Evolutionary conservation across 1,140 invertebrate genomes (phyloP).

Genomic region (Cydia splendana): DNA sequence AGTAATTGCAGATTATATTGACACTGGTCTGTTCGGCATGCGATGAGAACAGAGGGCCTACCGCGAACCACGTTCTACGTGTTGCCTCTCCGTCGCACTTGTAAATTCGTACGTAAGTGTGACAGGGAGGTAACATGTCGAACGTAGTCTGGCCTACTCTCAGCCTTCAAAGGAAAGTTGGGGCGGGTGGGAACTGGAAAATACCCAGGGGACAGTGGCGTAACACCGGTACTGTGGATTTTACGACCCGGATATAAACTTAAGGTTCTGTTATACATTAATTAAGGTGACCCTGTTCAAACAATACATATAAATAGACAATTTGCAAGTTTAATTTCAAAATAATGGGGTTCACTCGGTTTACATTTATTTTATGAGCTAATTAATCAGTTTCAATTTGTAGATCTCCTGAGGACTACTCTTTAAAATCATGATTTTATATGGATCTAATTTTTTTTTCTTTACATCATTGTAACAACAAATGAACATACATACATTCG

Average conservation of each 20-base stretch:
- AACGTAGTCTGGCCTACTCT: no score
- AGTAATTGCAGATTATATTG: neutral
- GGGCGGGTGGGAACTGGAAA: constrained; percentile 1
- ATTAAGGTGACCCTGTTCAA: neutral
- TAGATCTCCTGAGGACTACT: neutral
- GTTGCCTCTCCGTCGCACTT: no score
- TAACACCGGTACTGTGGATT: constrained; percentile 8
- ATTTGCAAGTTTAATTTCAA: neutral
- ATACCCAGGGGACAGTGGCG: constrained; percentile 20
- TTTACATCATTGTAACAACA: no score
- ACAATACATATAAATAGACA: neutral
- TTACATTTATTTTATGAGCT: neutral
- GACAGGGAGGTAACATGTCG: no score
- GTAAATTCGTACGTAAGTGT: no score
- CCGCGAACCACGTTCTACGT: no score
- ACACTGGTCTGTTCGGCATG: neutral
- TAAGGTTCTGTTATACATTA: constrained; percentile 18
- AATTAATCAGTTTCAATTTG: neutral
- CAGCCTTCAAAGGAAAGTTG: neutral
- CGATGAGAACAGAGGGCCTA: neutral
- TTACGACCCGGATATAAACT: constrained; percentile 8
- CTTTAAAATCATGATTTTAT: no score
- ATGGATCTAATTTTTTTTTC: no score
- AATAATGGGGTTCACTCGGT: neutral
- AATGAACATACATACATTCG: no score